Evolutionary conservation across 2,113 vertebrate genomes (phyloP).

Genomic region (Sinocyclocheilus maitianheensis): DNA sequence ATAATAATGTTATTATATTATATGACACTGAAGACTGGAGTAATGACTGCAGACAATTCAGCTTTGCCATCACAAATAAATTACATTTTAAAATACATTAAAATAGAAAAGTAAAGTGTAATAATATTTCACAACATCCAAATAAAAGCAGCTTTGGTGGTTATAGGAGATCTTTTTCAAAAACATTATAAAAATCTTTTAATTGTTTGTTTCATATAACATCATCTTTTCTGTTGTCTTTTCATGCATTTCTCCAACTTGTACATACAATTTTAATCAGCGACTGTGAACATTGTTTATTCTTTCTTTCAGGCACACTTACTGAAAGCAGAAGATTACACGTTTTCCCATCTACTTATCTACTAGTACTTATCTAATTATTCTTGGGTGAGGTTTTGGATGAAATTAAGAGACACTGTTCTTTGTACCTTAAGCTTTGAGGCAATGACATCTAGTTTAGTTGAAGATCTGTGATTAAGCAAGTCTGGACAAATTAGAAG

Average conservation of each 20-base stretch:
- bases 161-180: too few species aligned
- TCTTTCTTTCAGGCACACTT: background rate
- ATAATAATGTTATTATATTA: too few species aligned
- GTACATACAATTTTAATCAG: background rate
- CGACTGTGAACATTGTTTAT: too few species aligned
- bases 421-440: background rate
- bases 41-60: too few species aligned
- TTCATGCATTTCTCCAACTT: background rate
- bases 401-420: background rate
- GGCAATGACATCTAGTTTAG: conserved; percentile 1
- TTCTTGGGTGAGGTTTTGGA: background rate
- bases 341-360: too few species aligned
- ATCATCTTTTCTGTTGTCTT: background rate
- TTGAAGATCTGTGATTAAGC: background rate
- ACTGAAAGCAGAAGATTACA: background rate
- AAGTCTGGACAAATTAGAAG: background rate
- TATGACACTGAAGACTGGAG: too few species aligned
- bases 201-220: background rate
- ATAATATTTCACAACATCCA: too few species aligned
- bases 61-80: too few species aligned
- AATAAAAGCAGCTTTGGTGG: too few species aligned
- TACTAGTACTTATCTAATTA: background rate
- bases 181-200: background rate
- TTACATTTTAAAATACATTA: too few species aligned
- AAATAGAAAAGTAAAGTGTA: too few species aligned